phyloP scores from a whole-genome alignment of 1,140 invertebrate species.

The Lordiphosa mommai region DNA sequence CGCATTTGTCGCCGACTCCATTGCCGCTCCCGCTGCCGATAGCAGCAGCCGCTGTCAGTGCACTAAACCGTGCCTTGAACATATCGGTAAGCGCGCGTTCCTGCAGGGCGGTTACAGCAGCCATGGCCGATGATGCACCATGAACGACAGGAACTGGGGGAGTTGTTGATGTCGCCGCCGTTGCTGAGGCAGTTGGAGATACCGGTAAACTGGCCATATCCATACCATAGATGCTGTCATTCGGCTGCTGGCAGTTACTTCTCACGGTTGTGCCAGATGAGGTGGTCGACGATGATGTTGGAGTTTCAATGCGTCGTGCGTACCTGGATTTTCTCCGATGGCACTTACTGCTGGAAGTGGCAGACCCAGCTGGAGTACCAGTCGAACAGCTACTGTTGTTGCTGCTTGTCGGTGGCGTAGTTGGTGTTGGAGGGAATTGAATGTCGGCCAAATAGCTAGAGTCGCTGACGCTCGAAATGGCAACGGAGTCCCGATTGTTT shows the following conservation, averaged over 20 bases:
- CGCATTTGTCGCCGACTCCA: slow-evolving; percentile 12
- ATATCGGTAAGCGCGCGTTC: slow-evolving; percentile 48
- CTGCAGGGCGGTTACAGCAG: slow-evolving; percentile 33
- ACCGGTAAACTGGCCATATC: slow-evolving; percentile 5
- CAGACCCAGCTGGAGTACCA: slow-evolving; percentile 8
- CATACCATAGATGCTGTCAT: not conserved
- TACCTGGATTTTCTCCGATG: slow-evolving; percentile 44
- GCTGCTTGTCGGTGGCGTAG: slow-evolving; percentile 43
- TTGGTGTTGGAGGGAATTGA: slow-evolving; percentile 24
- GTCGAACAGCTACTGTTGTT: slow-evolving; percentile 44
- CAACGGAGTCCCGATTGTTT: slow-evolving; percentile 2
- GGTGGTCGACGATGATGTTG: slow-evolving; percentile 5
- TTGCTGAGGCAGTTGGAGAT: not conserved
- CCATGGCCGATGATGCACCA: slow-evolving; percentile 12
- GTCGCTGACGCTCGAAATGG: slow-evolving; percentile 14
- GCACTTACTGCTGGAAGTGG: slow-evolving; percentile 12
- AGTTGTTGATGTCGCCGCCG: slow-evolving; percentile 4
- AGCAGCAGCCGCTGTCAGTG: slow-evolving; percentile 32
- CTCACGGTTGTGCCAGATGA: not conserved
- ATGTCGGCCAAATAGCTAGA: slow-evolving; percentile 15
- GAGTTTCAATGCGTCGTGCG: slow-evolving; percentile 40
- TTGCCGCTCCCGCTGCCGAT: slow-evolving; percentile 10
- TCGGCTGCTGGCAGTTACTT: slow-evolving; percentile 3
- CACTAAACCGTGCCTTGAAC: slow-evolving; percentile 53
- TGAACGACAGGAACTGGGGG: slow-evolving; percentile 1